Base-by-base conservation (phyloP, 37 sponge, comb jelly and placozoan species). In the Theonella swinhoei region DNA sequence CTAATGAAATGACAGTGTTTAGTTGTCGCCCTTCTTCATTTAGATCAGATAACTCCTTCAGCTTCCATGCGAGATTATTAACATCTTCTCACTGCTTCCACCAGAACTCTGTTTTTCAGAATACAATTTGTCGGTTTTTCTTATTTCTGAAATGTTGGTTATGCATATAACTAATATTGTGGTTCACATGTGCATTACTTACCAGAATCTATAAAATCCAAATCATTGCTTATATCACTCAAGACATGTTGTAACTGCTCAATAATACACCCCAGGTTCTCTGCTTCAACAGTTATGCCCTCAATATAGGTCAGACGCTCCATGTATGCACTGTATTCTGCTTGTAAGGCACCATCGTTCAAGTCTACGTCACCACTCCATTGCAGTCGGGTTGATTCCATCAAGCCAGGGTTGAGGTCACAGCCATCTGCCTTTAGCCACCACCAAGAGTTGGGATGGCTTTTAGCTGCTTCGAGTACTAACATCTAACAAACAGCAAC, bases 361-460 rank as follows among this genome's bases (percentile, higher is more conserved):
- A 76, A 54, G 63, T 82, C 74, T n/a, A 82, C 83, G 31, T 82
- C 62, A 24, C 83, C 83, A 72, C 26, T 60, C 73, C 83, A 82
- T 23, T 29, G 64, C 14, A 22, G 37, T 11, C 40, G 42, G n/a
- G 62, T 30, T 26, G 83, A 71, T 33, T 82, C 83, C 22, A 33
- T 62, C 29, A 72, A 35, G 14, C 83, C 74, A 62, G 41, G 39
- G 41, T 72, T 74, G 17, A 71, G 24, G 29, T 81, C 82, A 70
- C 32, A 26, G 23, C 82, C 82, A 81, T 81, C 72, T 35, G 82
- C 82, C 19, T 81, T 70, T 22, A 81, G 42, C 82, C 82, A 81
- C 82, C 82, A 81, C 72, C 72, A 70, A 30, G 54, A 29, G 26
- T 81, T 47, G 24, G 82, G 72, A 70, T 81, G 80, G 25, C 23